Evolutionary conservation across 2,888 invertebrate species (phyloP).

Genomic region (Amblyteles armatorius): DNA sequence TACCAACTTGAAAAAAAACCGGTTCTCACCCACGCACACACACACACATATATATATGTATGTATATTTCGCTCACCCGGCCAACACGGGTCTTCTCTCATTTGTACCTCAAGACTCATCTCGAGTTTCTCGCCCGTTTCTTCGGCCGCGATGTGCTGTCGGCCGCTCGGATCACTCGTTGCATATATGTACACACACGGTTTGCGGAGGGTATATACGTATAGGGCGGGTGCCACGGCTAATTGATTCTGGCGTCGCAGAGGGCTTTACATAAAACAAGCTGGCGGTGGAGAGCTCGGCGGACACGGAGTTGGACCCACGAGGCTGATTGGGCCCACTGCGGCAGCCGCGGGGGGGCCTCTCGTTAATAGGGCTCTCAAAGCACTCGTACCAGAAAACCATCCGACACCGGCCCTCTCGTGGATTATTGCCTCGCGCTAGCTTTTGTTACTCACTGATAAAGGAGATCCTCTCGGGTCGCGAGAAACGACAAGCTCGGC

Average conservation of each 20-base stretch:
- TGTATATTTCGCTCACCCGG: slow-evolving; percentile 54
- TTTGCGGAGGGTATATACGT: slow-evolving; percentile 72
- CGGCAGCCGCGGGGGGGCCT: slow-evolving; percentile 76
- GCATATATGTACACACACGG: slow-evolving; percentile 66
- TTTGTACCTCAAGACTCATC: not conserved
- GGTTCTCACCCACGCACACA: slow-evolving; percentile 64
- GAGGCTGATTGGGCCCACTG: slow-evolving; percentile 77
- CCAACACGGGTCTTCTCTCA: slow-evolving; percentile 63
- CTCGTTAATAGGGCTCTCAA: slow-evolving; percentile 80
- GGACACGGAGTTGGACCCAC: slow-evolving; percentile 71
- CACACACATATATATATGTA: not conserved
- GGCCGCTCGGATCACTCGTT: slow-evolving; percentile 43
- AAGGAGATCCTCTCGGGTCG: slow-evolving; percentile 38
- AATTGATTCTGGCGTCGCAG: slow-evolving; percentile 80
- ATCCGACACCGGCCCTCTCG: slow-evolving; percentile 56
- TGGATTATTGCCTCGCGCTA: slow-evolving; percentile 32
- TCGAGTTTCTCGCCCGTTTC: slow-evolving; percentile 13
- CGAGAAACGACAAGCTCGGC: slow-evolving; percentile 40
- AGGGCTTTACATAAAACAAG: slow-evolving; percentile 80
- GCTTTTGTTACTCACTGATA: slow-evolving; percentile 45
- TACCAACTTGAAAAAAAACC: slow-evolving; percentile 70
- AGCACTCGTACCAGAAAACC: slow-evolving; percentile 70
- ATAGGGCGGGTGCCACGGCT: slow-evolving; percentile 77
- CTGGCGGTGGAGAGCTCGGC: slow-evolving; percentile 69
- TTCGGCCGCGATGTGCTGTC: slow-evolving; percentile 9